Evolutionary conservation across 2,797 vertebrate genomes (phyloP), one percentile per base, ranked within the genome.

Genomic region (Borostomias antarcticus): DNA sequence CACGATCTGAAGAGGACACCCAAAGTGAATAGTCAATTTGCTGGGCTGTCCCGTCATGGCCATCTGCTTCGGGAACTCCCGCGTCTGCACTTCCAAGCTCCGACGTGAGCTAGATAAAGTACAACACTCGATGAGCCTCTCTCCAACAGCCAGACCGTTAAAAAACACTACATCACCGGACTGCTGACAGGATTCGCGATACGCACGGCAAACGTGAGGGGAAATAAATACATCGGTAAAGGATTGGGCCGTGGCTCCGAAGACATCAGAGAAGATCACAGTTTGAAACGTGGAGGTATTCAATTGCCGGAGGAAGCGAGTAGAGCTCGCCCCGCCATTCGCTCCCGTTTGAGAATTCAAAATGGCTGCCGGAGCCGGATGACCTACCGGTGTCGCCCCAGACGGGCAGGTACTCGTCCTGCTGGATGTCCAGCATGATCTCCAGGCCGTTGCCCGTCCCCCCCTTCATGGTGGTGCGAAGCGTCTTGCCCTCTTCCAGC

Each of bases 341-440:
- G n/a, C n/a, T n/a, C n/a, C n/a, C n/a, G n/a, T n/a, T n/a, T n/a
- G n/a, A n/a, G n/a, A n/a, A n/a, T n/a, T n/a, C n/a, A n/a, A n/a
- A n/a, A n/a, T n/a, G n/a, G n/a, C n/a, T n/a, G n/a, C n/a, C n/a
- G 40, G 17, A n/a, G 40, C 9, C n/a, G n/a, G 9, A 11, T 2
- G 23, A 77, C 90, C 80, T 86, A 98, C 96, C 96, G 87, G 95
- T 95, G 82, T 98, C 95, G 66, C 96, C 95, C 96, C 97, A 99
- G 82, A 99, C 96, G 1, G 97, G 97, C 72, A 99, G 92, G 85
- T 99, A 99, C 78, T 99, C 97, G 54, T 99, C 97, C 81, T 99
- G 97, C 87, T 99, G 97, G 82, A 99, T 98, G 90, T 99, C 97
- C 80, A 99, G 83, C 97, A 99, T 99, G 88, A 99, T 96, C 90